Conservation (phyloP, 2,888 invertebrate genomes). For the Danaus chrysippus region DNA sequence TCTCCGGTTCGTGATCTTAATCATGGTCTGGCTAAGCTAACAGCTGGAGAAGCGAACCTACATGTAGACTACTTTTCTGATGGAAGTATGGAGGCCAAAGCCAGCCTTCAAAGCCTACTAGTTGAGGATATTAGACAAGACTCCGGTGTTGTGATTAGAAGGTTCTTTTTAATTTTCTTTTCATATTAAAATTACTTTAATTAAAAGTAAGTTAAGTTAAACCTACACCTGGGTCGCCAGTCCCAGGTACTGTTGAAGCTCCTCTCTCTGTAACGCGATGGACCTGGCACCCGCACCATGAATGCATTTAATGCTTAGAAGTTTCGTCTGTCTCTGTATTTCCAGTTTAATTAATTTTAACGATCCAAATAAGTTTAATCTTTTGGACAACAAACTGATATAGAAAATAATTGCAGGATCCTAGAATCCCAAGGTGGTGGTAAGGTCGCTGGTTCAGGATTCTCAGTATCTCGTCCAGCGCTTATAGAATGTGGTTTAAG, state of each 20-base stretch:
- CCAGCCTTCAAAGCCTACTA: conserved; percentile 83
- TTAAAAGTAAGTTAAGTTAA: no score
- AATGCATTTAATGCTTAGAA: no score
- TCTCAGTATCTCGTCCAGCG: conserved; percentile 83
- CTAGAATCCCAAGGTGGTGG: conserved; percentile 82
- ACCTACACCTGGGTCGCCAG: no score
- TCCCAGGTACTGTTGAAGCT: no score
- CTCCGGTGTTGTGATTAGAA: conserved; percentile 78
- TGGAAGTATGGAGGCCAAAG: conserved; percentile 82
- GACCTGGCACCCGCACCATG: no score
- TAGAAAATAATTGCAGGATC: conserved; percentile 66
- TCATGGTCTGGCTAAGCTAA: conserved; percentile 84
- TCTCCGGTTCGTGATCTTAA: conserved; percentile 86
- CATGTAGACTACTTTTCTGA: conserved; percentile 84
- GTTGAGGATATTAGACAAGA: conserved; percentile 87
- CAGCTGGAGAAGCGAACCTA: conserved; percentile 82
- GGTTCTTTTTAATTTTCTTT: conserved; percentile 52
- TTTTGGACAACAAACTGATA: neutral
- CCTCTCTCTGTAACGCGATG: no score
- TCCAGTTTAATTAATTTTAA: no score
- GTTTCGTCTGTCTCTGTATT: no score
- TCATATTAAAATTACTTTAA: neutral
- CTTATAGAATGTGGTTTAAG: conserved; percentile 81
- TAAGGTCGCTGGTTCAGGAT: conserved; percentile 75
- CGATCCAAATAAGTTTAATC: neutral